phyloP scores from a whole-genome alignment of 30 jellyfish, hydroid and myxozoan species.

The Aurelia aurita region DNA sequence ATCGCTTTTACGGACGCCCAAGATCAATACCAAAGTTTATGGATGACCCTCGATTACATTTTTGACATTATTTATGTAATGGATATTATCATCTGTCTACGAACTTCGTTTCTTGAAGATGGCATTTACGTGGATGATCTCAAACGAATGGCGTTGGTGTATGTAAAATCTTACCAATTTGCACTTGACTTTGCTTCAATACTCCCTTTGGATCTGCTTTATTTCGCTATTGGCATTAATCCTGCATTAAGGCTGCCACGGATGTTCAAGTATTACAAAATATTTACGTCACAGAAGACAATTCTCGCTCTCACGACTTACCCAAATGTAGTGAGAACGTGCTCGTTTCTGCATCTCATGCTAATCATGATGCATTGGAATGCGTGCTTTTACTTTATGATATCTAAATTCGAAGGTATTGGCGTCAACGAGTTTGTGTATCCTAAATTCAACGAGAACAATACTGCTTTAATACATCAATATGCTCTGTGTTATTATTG shows the following conservation, averaged over 20 bases:
- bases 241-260: slow-evolving; percentile 89
- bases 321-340: slow-evolving; percentile 87
- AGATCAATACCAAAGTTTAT: slow-evolving; percentile 30
- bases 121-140: slow-evolving; percentile 86
- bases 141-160: slow-evolving; percentile 63
- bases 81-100: slow-evolving; percentile 71
- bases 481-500: slow-evolving; percentile 89
- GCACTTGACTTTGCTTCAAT: slow-evolving; percentile 69
- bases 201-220: slow-evolving; percentile 81
- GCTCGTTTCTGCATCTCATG: slow-evolving; percentile 85
- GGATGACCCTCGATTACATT: slow-evolving; percentile 85
- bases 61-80: slow-evolving; percentile 83
- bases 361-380: slow-evolving; percentile 94
- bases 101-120: slow-evolving; percentile 82
- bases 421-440: slow-evolving; percentile 92
- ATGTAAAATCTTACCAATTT: slow-evolving; percentile 71
- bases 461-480: slow-evolving; percentile 57
- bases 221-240: slow-evolving; percentile 36
- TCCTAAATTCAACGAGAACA: slow-evolving; percentile 65
- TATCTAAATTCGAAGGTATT: slow-evolving; percentile 92
- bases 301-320: slow-evolving; percentile 87
- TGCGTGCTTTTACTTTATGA: slow-evolving; percentile 86
- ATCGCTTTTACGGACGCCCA: slow-evolving; percentile 83
- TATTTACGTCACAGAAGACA: slow-evolving; percentile 76
- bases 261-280: slow-evolving; percentile 73